Percentiles rank a stretch among this genome's conserved stretches.
phyloP scores from a whole-genome alignment of 2,888 invertebrate genomes.

The Phoenoteleia sp. region DNA sequence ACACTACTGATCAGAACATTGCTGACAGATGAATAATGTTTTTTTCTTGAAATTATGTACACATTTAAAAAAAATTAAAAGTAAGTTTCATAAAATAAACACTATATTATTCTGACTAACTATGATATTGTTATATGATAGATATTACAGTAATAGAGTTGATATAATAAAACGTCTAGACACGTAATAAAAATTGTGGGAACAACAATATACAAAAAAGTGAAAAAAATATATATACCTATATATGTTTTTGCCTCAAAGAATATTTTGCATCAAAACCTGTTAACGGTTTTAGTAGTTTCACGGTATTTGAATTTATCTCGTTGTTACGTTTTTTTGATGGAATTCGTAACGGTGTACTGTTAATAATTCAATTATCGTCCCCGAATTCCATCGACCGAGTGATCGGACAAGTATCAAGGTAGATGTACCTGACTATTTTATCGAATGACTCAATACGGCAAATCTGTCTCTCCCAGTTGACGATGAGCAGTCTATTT shows the following conservation, averaged over 20 bases:
- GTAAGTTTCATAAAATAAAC: no score
- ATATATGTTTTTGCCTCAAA: conserved; percentile 18
- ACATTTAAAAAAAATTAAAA: no score
- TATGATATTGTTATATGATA: no score
- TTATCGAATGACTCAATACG: conserved; percentile 68
- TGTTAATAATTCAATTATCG: conserved; percentile 73
- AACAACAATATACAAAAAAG: conserved; percentile 21
- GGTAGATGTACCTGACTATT: conserved; percentile 66
- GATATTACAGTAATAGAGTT: no score
- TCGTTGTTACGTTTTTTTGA: conserved; percentile 67
- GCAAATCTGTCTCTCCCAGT: conserved; percentile 61
- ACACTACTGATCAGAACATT: no score
- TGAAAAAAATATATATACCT: conserved; percentile 6
- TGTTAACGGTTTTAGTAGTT: conserved; percentile 64
- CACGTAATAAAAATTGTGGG: neutral
- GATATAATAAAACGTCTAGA: conserved; percentile 4
- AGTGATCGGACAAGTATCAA: conserved; percentile 69
- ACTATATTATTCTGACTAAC: no score
- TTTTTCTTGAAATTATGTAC: no score
- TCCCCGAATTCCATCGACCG: conserved; percentile 59
- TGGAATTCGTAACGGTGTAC: conserved; percentile 65
- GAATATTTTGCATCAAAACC: conserved; percentile 41
- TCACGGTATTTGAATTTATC: conserved; percentile 70
- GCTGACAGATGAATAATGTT: no score
- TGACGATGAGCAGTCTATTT: conserved; percentile 64